Evolutionary conservation across 2,113 vertebrate genomes (phyloP), one percentile per base, ranked within the genome.

Genomic region (Catharus bicknelli): DNA sequence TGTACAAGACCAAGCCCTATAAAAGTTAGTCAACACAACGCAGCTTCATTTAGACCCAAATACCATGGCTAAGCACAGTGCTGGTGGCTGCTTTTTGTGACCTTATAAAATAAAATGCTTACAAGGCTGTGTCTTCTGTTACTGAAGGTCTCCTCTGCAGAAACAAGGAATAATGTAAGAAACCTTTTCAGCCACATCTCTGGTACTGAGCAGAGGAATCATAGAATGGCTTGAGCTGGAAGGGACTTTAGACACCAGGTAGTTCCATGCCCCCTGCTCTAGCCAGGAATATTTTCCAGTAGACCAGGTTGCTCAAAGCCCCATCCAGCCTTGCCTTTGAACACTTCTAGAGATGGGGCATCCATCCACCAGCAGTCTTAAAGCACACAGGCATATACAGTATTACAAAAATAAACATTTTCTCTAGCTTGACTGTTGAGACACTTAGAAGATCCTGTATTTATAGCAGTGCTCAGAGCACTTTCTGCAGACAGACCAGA

Each of bases 401-500:
- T 32, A 48, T 38, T 43, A 1, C 29, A 34, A 51, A 88, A 45
- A 50, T 2, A 38, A 50, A 2, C 7, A 2, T 55, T 74, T 86
- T 38, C 27, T 79, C 7, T 42, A 36, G 29, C 38, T 27, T 2
- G 4, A 16, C 30, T 54, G 20, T 51, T 62, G 5, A 58, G 57
- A 19, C 32, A 6, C 32, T 50, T 26, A 22, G 2, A 22, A 62
- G 43, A 40, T 42, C 15, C n/a, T 36, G 0, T 47, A 29, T 9
- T 8, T 27, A 29, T 7, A 59, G 38, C 34, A 47, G 17, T 6
- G 27, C 55, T 50, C 34, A 40, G 29, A 75, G 48, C 61, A 13
- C 62, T 57, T 50, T 43, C 32, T 38, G 51, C 47, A 29, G 62
- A 50, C 22, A 70, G n/a, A 88, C 48, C 48, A 69, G 57, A 8